A percentile compares a stretch with the other conserved stretches of the same genome.
Conservation (phyloP, 2,888 invertebrate species). For the Sinohyriopsis cumingii region DNA sequence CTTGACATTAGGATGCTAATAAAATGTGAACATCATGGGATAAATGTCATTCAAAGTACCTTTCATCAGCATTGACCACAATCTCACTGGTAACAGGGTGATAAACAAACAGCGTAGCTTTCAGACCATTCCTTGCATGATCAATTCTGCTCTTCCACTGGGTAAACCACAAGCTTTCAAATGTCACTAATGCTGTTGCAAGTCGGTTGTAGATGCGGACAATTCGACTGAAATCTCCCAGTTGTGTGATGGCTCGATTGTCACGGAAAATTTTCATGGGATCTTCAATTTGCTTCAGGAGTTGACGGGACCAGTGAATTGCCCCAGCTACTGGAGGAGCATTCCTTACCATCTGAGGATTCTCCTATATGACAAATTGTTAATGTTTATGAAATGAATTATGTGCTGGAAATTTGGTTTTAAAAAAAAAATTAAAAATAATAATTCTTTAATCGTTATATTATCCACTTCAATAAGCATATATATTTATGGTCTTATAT, state of each 20-base stretch:
- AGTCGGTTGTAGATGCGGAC: constrained; percentile 65
- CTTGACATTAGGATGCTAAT: no score
- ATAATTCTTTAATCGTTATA: no score
- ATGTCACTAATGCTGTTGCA: constrained; percentile 69
- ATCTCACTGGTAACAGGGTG: constrained; percentile 65
- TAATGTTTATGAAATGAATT: neutral
- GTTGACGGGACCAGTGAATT: constrained; percentile 70
- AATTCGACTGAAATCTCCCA: constrained; percentile 66
- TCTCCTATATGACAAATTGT: constrained; percentile 46
- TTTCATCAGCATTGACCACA: constrained; percentile 69
- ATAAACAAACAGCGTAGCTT: constrained; percentile 66
- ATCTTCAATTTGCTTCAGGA: constrained; percentile 69
- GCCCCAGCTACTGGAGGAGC: constrained; percentile 71
- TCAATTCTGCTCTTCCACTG: constrained; percentile 70
- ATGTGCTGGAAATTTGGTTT: no score
- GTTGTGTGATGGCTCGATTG: constrained; percentile 65
- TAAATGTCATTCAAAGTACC: constrained; percentile 39
- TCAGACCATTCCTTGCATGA: constrained; percentile 64
- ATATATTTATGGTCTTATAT: no score
- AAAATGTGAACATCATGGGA: no score
- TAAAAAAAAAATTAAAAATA: no score
- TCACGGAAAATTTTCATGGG: constrained; percentile 71
- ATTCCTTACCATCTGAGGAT: constrained; percentile 67
- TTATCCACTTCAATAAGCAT: no score
- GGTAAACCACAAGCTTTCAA: constrained; percentile 70